Percentiles rank a stretch among this genome's conserved stretches.
These are phyloP conservation scores for Rhodophaea formosa DNA, from an alignment of 2,888 invertebrate genomes.

Conservation along the genomic window DNA sequence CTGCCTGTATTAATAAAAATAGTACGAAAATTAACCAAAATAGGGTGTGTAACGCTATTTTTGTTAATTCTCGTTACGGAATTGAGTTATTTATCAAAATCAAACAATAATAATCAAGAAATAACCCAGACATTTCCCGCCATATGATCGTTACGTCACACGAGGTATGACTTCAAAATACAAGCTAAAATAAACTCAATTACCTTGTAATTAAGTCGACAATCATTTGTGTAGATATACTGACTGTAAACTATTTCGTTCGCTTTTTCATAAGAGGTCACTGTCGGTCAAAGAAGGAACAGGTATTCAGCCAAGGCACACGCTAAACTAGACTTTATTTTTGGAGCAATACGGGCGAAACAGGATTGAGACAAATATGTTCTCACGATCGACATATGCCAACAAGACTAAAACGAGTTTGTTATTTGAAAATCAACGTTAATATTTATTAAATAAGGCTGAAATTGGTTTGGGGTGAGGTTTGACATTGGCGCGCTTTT, in stretches of 20 bases:
- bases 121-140: slow-evolving; percentile 6
- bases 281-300: slow-evolving; percentile 63
- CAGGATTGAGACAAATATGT: slow-evolving; percentile 25
- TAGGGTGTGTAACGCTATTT: too few species aligned
- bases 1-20: too few species aligned
- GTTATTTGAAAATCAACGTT: slow-evolving; percentile 6
- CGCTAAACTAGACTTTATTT: slow-evolving; percentile 27
- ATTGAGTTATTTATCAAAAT: not conserved
- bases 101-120: slow-evolving; percentile 10
- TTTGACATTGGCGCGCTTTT: slow-evolving; percentile 19
- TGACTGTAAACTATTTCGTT: slow-evolving; percentile 42
- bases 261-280: slow-evolving; percentile 67
- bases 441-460: not conserved
- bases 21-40: too few species aligned
- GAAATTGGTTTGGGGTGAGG: not conserved
- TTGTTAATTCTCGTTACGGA: not conserved
- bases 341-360: rapidly evolving
- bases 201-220: not conserved
- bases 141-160: slow-evolving; percentile 21
- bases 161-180: not conserved
- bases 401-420: slow-evolving; percentile 19
- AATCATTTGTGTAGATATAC: not conserved
- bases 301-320: slow-evolving; percentile 46
- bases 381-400: slow-evolving; percentile 53
- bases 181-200: slow-evolving; percentile 12